phyloP scores from a whole-genome alignment of 2,113 vertebrate species.

The Syngnathoides biaculeatus region DNA sequence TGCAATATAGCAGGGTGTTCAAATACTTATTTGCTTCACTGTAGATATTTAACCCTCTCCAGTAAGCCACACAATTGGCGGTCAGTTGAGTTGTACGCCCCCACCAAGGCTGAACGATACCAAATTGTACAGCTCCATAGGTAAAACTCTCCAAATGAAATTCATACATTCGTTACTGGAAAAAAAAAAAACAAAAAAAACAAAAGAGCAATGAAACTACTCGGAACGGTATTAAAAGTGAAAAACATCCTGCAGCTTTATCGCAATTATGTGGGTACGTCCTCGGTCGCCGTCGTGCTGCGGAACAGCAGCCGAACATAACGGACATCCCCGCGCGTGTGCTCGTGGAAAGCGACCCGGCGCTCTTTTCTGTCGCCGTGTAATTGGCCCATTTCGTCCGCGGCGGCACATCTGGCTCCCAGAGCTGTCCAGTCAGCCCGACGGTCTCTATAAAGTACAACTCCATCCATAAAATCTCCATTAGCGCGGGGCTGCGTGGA shows the following conservation, averaged over 20 bases:
- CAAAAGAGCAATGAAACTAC: too few relatives aligned
- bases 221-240: too few relatives aligned
- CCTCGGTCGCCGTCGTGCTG: not conserved
- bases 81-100: not conserved
- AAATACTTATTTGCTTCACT: too few relatives aligned
- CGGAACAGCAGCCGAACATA: constrained; percentile 10
- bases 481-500: constrained; percentile 64
- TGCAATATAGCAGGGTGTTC: too few relatives aligned
- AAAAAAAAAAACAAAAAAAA: too few relatives aligned
- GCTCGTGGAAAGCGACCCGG: constrained; percentile 36
- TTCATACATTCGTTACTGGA: too few relatives aligned
- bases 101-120: too few relatives aligned
- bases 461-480: constrained; percentile 73
- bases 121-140: too few relatives aligned
- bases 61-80: not conserved
- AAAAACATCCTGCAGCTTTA: too few relatives aligned
- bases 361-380: constrained; percentile 26
- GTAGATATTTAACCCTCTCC: not conserved
- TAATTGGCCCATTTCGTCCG: constrained; percentile 53
- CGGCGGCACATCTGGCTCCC: constrained; percentile 66
- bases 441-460: constrained; percentile 67
- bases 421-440: constrained; percentile 47
- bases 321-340: constrained; percentile 35
- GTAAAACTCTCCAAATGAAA: too few relatives aligned
- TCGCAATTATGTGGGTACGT: too few relatives aligned